Conservation (phyloP, 2,797 vertebrate species). For the Pseudomugil tenellus region DNA sequence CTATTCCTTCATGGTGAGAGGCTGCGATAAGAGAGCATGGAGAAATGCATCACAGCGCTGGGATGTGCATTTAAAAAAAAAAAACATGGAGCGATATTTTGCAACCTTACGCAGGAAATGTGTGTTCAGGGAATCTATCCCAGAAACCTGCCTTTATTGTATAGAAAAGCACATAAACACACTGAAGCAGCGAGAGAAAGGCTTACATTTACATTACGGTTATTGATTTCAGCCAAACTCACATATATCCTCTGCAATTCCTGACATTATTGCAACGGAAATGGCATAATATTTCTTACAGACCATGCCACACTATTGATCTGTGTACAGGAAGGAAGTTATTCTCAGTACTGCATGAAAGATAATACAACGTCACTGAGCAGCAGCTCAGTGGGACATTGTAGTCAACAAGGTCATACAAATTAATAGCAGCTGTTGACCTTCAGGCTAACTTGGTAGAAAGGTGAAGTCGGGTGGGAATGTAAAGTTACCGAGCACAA, state of each 20-base stretch:
- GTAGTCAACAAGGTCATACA: constrained; percentile 58
- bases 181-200: constrained; percentile 40
- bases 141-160: constrained; percentile 33
- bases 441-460: constrained; percentile 57
- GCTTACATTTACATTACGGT: constrained; percentile 62
- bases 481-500: constrained; percentile 35
- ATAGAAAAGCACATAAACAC: constrained; percentile 44
- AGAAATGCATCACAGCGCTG: constrained; percentile 50
- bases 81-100: constrained; percentile 33
- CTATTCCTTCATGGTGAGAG: constrained; percentile 67
- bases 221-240: constrained; percentile 65
- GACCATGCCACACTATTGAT: constrained; percentile 71
- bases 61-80: constrained; percentile 42
- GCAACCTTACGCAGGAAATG: constrained; percentile 20
- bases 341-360: constrained; percentile 71
- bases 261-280: constrained; percentile 47
- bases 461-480: constrained; percentile 61
- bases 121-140: constrained; percentile 12
- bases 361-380: constrained; percentile 56
- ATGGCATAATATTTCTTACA: constrained; percentile 66
- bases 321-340: constrained; percentile 74
- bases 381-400: constrained; percentile 58
- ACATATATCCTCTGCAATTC: constrained; percentile 56
- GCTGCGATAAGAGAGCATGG: constrained; percentile 61
- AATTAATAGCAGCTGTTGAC: constrained; percentile 67